Evolutionary conservation across 2,113 vertebrate species (phyloP).

Genomic region (Alexandromys fortis): DNA sequence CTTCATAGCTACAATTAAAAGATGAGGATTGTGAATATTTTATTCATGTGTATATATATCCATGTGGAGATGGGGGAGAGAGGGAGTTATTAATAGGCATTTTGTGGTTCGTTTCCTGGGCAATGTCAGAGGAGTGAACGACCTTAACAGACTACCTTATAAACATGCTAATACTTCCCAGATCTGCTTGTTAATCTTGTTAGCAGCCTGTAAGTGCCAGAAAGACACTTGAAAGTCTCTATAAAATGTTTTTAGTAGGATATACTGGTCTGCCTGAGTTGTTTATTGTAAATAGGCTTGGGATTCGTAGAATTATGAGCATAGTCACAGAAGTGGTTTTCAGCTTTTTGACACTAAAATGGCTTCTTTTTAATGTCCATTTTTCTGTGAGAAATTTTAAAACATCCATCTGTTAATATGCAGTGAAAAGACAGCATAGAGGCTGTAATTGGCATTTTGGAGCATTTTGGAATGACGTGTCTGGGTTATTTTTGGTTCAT

Average conservation of each 20-base stretch:
- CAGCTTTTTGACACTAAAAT: conserved; percentile 6
- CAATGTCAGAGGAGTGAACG: neutral
- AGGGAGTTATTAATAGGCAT: neutral
- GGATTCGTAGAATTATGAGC: conserved; percentile 33
- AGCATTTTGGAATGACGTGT: neutral
- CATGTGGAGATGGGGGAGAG: neutral
- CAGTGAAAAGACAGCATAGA: conserved; percentile 9
- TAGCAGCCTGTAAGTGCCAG: conserved; percentile 10
- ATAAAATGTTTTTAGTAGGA: conserved; percentile 29
- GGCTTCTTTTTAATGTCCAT: conserved; percentile 35
- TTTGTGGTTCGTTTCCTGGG: neutral
- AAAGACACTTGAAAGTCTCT: conserved; percentile 37
- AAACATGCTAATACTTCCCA: conserved; percentile 46
- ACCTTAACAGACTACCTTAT: conserved; percentile 31
- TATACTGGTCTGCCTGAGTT: conserved; percentile 3
- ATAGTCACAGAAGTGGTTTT: neutral
- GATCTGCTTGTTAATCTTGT: conserved; percentile 48
- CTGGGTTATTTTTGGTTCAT: neutral
- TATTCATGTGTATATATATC: neutral
- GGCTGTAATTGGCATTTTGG: neutral
- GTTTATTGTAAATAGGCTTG: conserved; percentile 46
- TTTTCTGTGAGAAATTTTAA: neutral
- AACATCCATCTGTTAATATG: neutral
- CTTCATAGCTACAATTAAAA: conserved; percentile 29
- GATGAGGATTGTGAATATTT: neutral